A percentile compares a stretch with the other conserved stretches of the same genome.
Conservation (phyloP, 2,888 invertebrate species). For the Phytoseiulus persimilis region DNA sequence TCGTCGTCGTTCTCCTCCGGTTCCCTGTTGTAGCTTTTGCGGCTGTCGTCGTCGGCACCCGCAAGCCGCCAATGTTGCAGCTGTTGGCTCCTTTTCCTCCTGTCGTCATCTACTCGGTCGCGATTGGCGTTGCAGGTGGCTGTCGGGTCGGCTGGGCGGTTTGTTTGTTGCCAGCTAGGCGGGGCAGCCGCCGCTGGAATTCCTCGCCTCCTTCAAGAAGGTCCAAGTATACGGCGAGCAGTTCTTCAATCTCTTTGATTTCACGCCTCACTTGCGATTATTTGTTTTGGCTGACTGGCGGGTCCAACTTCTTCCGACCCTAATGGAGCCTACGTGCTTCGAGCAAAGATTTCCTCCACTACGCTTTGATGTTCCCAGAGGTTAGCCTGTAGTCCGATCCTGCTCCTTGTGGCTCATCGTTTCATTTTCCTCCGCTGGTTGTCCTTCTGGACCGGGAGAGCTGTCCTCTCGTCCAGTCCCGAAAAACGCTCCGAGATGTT, state of each 20-base stretch:
- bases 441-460: too few species aligned
- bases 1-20: not conserved
- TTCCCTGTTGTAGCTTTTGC: not conserved
- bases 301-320: constrained; percentile 9
- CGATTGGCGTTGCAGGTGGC: not conserved
- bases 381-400: not conserved
- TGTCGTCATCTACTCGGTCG: not conserved
- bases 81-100: not conserved
- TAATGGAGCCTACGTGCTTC: constrained; percentile 34
- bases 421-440: too few species aligned
- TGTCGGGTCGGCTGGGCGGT: not conserved
- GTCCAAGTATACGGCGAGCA: not conserved
- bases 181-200: not conserved
- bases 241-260: constrained; percentile 39
- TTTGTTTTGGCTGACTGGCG: constrained; percentile 35
- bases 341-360: not conserved
- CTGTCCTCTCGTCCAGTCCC: too few species aligned
- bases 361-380: not conserved
- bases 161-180: too few species aligned
- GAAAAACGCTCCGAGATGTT: not conserved
- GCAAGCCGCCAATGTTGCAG: not conserved
- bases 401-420: not conserved
- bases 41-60: not conserved
- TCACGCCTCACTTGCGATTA: constrained; percentile 18
- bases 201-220: not conserved